A percentile compares a stretch with the other conserved stretches of the same genome.
These are phyloP conservation scores for Pipistrellus pygmaeus DNA, from an alignment of 2,797 vertebrate genomes.

Conservation along the genomic window DNA sequence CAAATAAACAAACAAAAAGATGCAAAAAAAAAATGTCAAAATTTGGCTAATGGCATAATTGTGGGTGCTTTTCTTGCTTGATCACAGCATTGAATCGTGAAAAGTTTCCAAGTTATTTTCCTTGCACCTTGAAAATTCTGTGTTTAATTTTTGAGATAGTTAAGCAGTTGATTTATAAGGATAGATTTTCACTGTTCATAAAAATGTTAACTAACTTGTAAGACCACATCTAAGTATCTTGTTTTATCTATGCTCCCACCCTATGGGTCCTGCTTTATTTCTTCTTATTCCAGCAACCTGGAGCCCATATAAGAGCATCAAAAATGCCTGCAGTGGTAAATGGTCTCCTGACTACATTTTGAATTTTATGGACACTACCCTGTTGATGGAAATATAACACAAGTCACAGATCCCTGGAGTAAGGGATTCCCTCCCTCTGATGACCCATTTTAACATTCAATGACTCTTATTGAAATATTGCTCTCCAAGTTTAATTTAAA, in stretches of 20 bases:
- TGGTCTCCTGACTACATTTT: not conserved
- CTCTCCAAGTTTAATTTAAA: constrained; percentile 23
- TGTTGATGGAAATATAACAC: not conserved
- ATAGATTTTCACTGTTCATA: not conserved
- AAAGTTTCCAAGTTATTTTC: not conserved
- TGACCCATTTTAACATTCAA: not conserved
- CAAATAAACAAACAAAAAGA: not conserved
- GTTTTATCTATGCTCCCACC: not conserved
- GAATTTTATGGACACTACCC: not conserved
- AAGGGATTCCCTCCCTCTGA: not conserved
- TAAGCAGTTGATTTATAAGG: not conserved
- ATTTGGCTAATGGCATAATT: not conserved
- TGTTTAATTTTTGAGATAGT: not conserved
- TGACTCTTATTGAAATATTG: not conserved
- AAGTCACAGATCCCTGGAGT: not conserved
- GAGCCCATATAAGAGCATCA: not conserved
- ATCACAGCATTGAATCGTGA: not conserved
- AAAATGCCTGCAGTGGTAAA: not conserved
- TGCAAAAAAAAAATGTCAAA: not conserved
- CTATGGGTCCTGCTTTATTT: not conserved
- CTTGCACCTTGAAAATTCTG: not conserved
- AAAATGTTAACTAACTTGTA: constrained; percentile 45
- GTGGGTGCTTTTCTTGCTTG: not conserved
- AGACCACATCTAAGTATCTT: not conserved
- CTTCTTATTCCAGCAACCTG: not conserved